Conservation (phyloP, 1,140 invertebrate genomes). For the Dufourea novaeangliae region DNA sequence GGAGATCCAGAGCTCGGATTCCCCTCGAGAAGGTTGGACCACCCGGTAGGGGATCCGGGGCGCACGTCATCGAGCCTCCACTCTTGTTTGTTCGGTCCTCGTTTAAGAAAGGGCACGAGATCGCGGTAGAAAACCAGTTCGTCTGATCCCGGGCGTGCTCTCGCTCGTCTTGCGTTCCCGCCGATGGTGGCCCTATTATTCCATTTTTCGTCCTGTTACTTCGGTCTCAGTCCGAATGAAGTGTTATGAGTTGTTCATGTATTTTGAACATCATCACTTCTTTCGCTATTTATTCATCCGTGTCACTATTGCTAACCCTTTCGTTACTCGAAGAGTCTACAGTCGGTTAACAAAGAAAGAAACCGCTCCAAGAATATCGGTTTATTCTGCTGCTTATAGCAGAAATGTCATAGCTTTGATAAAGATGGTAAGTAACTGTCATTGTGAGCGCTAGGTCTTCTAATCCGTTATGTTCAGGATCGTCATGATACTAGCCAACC, state of each 20-base stretch:
- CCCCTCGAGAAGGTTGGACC: conserved; percentile 51
- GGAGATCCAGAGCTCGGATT: conserved; percentile 29
- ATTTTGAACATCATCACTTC: background rate
- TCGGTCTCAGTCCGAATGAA: background rate
- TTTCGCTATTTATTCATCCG: no score
- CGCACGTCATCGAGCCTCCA: conserved; percentile 61
- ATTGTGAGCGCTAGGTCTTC: no score
- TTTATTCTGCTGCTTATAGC: no score
- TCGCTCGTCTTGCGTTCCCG: conserved; percentile 17
- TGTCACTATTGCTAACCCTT: no score
- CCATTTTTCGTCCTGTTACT: conserved; percentile 17
- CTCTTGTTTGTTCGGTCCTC: conserved; percentile 61
- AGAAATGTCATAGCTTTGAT: no score
- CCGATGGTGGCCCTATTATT: conserved; percentile 1
- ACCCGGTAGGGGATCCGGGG: conserved; percentile 52
- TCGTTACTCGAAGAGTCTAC: no score
- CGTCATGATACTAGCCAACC: no score
- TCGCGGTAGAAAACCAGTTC: conserved; percentile 54
- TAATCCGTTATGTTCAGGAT: no score
- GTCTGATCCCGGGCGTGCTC: conserved; percentile 4
- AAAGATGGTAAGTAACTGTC: no score
- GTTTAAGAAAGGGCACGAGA: conserved; percentile 30
- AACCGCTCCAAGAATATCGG: no score
- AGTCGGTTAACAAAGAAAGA: no score
- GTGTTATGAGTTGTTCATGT: background rate